A percentile compares a stretch with the other conserved stretches of the same genome.
Evolutionary conservation across 2,797 vertebrate species (phyloP).

Genomic region (Manis crassicaudata): DNA sequence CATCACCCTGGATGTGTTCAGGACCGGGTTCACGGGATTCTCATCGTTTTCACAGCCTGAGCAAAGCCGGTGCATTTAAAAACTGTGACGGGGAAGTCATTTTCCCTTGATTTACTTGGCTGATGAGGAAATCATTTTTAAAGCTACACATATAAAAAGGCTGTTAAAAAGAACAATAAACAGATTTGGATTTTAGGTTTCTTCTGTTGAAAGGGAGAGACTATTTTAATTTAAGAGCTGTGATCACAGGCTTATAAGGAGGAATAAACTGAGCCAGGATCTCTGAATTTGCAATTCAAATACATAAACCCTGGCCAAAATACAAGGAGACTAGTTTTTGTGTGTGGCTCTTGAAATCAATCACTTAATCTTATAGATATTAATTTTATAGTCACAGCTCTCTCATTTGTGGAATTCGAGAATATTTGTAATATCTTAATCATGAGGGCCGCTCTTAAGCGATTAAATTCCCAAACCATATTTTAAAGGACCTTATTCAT

Average conservation of each 20-base stretch:
- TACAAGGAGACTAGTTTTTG: conserved; percentile 14
- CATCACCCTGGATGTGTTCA: conserved; percentile 42
- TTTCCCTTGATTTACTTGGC: conserved; percentile 11
- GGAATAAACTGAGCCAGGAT: conserved; percentile 46
- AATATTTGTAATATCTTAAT: conserved; percentile 54
- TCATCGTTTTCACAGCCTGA: conserved; percentile 49
- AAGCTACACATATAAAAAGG: neutral
- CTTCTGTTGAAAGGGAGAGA: conserved; percentile 41
- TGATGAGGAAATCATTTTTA: neutral
- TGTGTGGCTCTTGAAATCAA: conserved; percentile 50
- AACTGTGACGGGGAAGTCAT: neutral
- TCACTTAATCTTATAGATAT: conserved; percentile 34
- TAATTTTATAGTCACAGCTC: conserved; percentile 48
- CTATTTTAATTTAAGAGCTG: conserved; percentile 52
- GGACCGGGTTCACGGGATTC: neutral
- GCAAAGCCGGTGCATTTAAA: conserved; percentile 12
- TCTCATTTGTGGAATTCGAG: conserved; percentile 49
- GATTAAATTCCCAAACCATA: neutral
- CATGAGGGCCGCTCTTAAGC: neutral
- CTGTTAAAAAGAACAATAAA: conserved; percentile 4
- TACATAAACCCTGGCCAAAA: conserved; percentile 5
- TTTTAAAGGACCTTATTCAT: neutral
- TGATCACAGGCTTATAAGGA: conserved; percentile 26
- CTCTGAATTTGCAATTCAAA: conserved; percentile 64
- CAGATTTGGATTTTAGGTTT: conserved; percentile 33